Base-by-base conservation (phyloP, 2,888 invertebrate species). In the Ennomos quercinarius region DNA sequence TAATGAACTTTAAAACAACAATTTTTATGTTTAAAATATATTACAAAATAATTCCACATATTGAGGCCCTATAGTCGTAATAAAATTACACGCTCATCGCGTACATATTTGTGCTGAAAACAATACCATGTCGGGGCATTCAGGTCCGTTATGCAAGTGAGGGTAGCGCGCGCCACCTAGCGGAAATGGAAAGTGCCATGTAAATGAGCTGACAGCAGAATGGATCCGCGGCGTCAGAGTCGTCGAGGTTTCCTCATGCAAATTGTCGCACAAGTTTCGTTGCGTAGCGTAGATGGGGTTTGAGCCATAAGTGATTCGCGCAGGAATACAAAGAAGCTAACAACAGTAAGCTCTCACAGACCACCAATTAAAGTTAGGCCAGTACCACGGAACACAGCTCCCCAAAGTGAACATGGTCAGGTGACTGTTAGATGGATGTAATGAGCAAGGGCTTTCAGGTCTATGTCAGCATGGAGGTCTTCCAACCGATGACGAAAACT, bases 121-220 rank as follows among this genome's bases (percentile, higher is more conserved):
- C 48, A 49, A 59, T 49, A 35, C 38, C 12, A 9, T 13, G 10
- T n/a, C 37, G 12, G 12, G 36, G 60, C 64, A 68, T 72, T 64
- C 65, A 69, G 70, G 64, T 49, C 44, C 59, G 63, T 81, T 83
- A 71, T 76, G 73, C 71, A 81, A 82, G 67, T 62, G 50, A 52
- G 63, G 61, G 59, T 47, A 56, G 68, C 61, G 67, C 62, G 67
- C 81, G 82, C 85, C 86, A 86, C 78, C 88, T 85, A 83, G 80
- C 76, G 84, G 84, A 83, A 87, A 80, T 87, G 83, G 88, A 88
- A 87, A 89, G 88, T 85, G 77, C 69, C 81, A 84, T 87, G 85
- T 78, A 83, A 85, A 86, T 83, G 61, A 78, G 71, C 71, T 76
- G 76, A 80, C 76, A 65, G 75, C 70, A 77, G 78, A 81, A 81